phyloP scores from a whole-genome alignment of 2,113 vertebrate species.

The Himantopus leucocephalus region DNA sequence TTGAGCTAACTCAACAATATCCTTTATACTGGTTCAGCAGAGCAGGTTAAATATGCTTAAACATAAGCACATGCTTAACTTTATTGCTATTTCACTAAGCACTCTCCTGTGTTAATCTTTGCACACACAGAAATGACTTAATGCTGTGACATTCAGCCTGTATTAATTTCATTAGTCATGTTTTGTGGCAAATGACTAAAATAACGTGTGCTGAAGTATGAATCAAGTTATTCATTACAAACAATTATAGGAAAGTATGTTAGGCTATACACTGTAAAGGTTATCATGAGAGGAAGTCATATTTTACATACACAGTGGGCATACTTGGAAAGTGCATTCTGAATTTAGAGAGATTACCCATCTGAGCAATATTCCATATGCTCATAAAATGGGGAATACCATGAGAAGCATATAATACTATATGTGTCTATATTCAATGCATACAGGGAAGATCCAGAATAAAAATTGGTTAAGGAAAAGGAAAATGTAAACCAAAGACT shows the following conservation, averaged over 20 bases:
- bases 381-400: background rate
- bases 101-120: background rate
- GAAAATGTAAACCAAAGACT: background rate
- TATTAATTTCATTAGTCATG: conserved; percentile 29
- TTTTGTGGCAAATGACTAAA: conserved; percentile 10
- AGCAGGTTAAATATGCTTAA: background rate
- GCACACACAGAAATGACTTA: background rate
- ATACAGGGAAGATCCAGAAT: background rate
- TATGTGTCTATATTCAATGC: background rate
- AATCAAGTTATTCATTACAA: conserved; percentile 40
- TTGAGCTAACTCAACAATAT: background rate
- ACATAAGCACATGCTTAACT: background rate
- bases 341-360: conserved; percentile 39
- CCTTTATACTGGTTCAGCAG: background rate
- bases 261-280: conserved; percentile 36
- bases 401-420: background rate
- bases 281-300: conserved; percentile 55
- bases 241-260: conserved; percentile 57
- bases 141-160: background rate
- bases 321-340: conserved; percentile 30
- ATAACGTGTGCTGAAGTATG: conserved; percentile 1
- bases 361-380: conserved; percentile 23
- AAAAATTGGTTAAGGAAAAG: background rate
- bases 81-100: background rate
- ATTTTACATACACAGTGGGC: conserved; percentile 40